Percentiles rank a stretch among this genome's conserved stretches.
Evolutionary conservation across 2,888 invertebrate genomes (phyloP).

Genomic region (Oxycera nigricornis): DNA sequence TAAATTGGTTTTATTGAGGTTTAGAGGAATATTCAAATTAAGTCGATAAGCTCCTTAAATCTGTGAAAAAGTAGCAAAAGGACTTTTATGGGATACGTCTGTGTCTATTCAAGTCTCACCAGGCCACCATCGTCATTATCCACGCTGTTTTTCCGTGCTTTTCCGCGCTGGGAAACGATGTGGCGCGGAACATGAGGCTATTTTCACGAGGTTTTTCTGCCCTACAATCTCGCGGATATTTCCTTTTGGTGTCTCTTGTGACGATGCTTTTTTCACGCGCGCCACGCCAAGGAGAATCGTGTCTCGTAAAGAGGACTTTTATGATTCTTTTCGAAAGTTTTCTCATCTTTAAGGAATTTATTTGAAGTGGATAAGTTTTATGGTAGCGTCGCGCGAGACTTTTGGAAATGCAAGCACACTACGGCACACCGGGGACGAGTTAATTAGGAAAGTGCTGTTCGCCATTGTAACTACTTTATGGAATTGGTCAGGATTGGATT

Average conservation of each 20-base stretch:
- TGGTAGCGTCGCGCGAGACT: neutral
- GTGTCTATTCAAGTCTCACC: conserved; percentile 37
- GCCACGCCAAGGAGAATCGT: conserved; percentile 19
- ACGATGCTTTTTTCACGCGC: neutral
- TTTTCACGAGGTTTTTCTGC: conserved; percentile 4
- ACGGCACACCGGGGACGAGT: conserved; percentile 16
- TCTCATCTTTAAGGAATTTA: conserved; percentile 40
- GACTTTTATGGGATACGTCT: conserved; percentile 48
- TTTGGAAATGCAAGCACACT: neutral
- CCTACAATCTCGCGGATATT: neutral
- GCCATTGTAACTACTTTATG: conserved; percentile 3
- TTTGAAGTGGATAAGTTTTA: conserved; percentile 23
- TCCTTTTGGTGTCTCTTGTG: conserved; percentile 9
- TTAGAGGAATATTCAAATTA: conserved; percentile 58
- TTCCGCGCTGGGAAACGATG: neutral
- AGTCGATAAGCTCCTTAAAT: conserved; percentile 61
- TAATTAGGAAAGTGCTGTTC: conserved; percentile 36
- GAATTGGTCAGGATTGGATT: conserved; percentile 6
- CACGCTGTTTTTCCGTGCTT: conserved; percentile 4
- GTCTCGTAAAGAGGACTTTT: conserved; percentile 34
- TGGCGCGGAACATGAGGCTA: neutral
- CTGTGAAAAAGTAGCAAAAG: conserved; percentile 56
- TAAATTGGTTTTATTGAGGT: conserved; percentile 47
- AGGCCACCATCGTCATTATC: neutral
- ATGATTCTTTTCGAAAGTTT: conserved; percentile 41